A percentile compares a stretch with the other conserved stretches of the same genome.
These are phyloP conservation scores for human DNA, from an alignment of 2,113 vertebrate genomes.

Conservation along the genomic window GRCh38 chr13:59321001-59321500, in stretches of 20 bases:
- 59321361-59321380: not conserved
- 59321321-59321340: not conserved
- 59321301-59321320: conserved; percentile 11
- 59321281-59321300: not conserved
- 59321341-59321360: not conserved
- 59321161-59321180: conserved; percentile 58
- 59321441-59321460: conserved; percentile 25
- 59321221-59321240: conserved; percentile 37
- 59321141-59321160: conserved; percentile 1
- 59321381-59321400: not conserved
- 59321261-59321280: conserved; percentile 37
- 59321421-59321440: not conserved
- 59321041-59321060: conserved; percentile 38
- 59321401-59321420: not conserved
- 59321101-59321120: conserved; percentile 54
- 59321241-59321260: conserved; percentile 8
- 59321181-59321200: not conserved
- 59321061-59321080: conserved; percentile 53
- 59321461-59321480: not conserved
- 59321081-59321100: conserved; percentile 60
- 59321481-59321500: not conserved
- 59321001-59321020: conserved; percentile 64
- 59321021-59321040: conserved; percentile 40
- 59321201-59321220: conserved; percentile 22
- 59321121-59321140: conserved; percentile 48